Evolutionary conservation across 1,140 invertebrate genomes (phyloP).

Genomic region (Eurosta solidaginis): DNA sequence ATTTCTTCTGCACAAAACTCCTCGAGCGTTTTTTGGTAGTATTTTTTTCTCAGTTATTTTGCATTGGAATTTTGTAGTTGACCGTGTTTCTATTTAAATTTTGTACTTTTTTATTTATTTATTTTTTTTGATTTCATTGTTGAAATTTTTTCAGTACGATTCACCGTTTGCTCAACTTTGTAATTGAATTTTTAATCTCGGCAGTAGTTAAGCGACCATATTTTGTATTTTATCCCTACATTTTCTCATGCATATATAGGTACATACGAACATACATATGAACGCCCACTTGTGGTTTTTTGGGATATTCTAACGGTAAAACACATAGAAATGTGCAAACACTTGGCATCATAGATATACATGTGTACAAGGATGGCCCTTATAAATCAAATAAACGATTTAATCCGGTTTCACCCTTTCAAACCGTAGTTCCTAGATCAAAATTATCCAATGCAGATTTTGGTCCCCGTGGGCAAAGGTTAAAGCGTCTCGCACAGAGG

Average conservation of each 20-base stretch:
- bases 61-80: neutral
- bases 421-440: too few relatives aligned
- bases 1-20: neutral
- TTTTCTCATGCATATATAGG: neutral
- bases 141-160: neutral
- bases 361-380: too few relatives aligned
- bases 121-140: neutral
- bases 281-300: neutral
- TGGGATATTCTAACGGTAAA: neutral
- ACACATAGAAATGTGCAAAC: too few relatives aligned
- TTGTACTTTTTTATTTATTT: neutral
- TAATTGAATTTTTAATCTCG: slow-evolving; percentile 27
- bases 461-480: too few relatives aligned
- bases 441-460: too few relatives aligned
- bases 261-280: neutral
- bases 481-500: too few relatives aligned
- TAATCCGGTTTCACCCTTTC: too few relatives aligned
- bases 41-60: neutral
- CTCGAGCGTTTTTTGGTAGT: neutral
- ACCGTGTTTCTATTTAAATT: neutral
- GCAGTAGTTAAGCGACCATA: neutral
- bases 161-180: neutral
- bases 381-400: too few relatives aligned
- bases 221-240: neutral
- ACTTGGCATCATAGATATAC: too few relatives aligned